Evolutionary conservation across 2,888 invertebrate genomes (phyloP).

Genomic region (Hirtodrosophila histrioides): DNA sequence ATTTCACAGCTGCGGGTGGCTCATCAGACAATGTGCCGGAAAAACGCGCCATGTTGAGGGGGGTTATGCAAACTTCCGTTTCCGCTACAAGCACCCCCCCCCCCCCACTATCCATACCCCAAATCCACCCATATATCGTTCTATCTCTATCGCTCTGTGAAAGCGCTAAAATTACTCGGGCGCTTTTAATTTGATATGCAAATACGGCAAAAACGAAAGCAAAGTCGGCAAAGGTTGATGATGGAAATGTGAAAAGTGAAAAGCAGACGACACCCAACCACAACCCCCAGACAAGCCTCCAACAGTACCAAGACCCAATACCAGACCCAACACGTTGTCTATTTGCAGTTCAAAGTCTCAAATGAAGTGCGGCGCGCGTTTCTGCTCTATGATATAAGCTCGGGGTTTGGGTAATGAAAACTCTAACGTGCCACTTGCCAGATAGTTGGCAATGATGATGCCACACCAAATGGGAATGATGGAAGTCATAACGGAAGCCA

Average conservation of each 20-base stretch:
- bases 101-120: neutral
- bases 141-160: constrained; percentile 52
- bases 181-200: constrained; percentile 80
- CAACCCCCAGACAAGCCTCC: constrained; percentile 6
- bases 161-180: constrained; percentile 78
- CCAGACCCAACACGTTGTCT: constrained; percentile 63
- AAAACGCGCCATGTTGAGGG: constrained; percentile 67
- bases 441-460: constrained; percentile 52
- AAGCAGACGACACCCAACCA: constrained; percentile 60
- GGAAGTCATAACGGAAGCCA: constrained; percentile 66
- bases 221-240: constrained; percentile 75
- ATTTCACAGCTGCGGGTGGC: constrained; percentile 79
- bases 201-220: constrained; percentile 79
- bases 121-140: constrained; percentile 4
- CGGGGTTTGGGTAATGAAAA: constrained; percentile 45
- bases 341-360: constrained; percentile 78
- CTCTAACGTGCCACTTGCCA: constrained; percentile 53
- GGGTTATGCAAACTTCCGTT: constrained; percentile 68
- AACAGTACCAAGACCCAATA: constrained; percentile 31
- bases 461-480: constrained; percentile 54
- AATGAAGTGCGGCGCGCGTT: constrained; percentile 66
- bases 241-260: constrained; percentile 80
- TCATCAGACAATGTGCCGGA: constrained; percentile 78
- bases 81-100: constrained; percentile 34
- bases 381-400: constrained; percentile 20